Evolutionary conservation across 2,797 vertebrate species (phyloP), one percentile per base, ranked within the genome.

Genomic region (Enoplosus armatus): DNA sequence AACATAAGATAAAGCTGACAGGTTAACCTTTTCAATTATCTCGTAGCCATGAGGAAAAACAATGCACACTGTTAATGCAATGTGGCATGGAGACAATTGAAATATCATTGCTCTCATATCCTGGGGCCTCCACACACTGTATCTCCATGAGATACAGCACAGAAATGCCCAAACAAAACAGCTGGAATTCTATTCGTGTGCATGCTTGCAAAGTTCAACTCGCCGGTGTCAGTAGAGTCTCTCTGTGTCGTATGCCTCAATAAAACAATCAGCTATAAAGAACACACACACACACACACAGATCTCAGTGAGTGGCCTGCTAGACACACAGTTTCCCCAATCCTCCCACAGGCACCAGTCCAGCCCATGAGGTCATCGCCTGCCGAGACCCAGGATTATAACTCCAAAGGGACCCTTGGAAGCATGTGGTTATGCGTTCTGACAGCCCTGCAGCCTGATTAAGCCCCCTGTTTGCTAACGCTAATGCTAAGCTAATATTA

Each of bases 301-400:
- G 18, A 76, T 86, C 83, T 87, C 77, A 79, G 76, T 70, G 76
- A 91, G 81, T 82, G 85, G 81, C 82, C 84, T 85, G 83, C 71
- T 84, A 87, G 88, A 89, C 85, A 89, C 85, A 90, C 78, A 85
- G 87, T 83, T 86, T 84, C 67, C 80, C 85, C 83, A 80, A 82
- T 90, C 84, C 88, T 89, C 90, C 90, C 90, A 95, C 95, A 95
- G 95, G 95, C 93, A 94, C 94, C 94, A 91, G 95, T 94, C 94
- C 87, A 94, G 94, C 92, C 95, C 94, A 96, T 97, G 96, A 97
- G 96, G 96, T 97, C 96, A 97, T 94, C 94, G 96, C 94, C 96
- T 95, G 92, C 94, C 89, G 94, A 94, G 95, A 90, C 93, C 94
- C 93, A 92, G 96, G 96, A 97, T 97, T 97, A 97, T 90, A 92